Base-by-base conservation (phyloP, 1,140 invertebrate genomes). In the Philaenus spumarius region DNA sequence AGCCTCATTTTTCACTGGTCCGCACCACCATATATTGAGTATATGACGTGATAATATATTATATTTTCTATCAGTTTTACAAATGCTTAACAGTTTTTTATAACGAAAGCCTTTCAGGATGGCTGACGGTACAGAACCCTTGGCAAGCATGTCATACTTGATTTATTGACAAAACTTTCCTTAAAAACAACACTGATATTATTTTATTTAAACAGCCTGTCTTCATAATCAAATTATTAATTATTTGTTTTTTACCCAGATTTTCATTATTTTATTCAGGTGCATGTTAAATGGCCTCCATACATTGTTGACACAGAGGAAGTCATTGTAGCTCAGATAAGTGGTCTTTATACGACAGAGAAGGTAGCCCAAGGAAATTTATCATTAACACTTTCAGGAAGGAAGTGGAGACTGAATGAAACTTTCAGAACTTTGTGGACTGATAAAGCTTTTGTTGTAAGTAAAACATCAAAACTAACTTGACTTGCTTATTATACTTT, bases 221-320 rank as follows among this genome's bases (percentile, higher is more conserved):
- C n/a, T n/a, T n/a, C n/a, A n/a, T n/a, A 9, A 45, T 15, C 40
- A n/a, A 19, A 43, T 15, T 15, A 43, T 43, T 6, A 43, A n/a
- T 43, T 43, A 5, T 15, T 15, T 15, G 35, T 37, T 7, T 6
- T 15, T 15, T 11, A 39, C 12, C 35, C 4, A 54, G 26, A 15
- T n/a, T 45, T 54, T 15, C 5, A 22, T 9, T 57, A 14, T 12
- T 52, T 23, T 59, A 15, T 52, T 26, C 53, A 67, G 66, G 66
- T 67, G 2, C 59, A 62, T 54, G 64, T 67, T 6, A 50, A 50
- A 34, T 50, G 58, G 65, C 69, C 71, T 14, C 67, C 72, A 15
- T 75, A 71, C 58, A 65, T 73, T 11, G 40, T 71, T 40, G 68
- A 71, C 11, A 70, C 66, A 2, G 74, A 73, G 20, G 68, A 73